Evolutionary conservation across 2,113 vertebrate genomes (phyloP), one percentile per base, ranked within the genome.

Genomic region (Proteles cristata): DNA sequence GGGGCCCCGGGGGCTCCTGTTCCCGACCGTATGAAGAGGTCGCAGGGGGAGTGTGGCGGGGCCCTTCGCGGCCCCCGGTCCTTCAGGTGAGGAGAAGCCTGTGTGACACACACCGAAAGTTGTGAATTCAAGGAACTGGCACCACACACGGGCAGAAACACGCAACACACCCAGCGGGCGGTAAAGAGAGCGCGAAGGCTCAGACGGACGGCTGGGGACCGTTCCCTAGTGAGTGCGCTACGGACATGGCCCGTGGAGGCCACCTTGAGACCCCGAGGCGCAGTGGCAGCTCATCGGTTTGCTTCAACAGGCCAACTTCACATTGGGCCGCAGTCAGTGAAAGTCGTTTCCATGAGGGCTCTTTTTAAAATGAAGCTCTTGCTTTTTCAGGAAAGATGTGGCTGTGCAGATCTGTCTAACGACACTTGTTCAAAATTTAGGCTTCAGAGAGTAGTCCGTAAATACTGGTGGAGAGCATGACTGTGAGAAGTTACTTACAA

Each of bases 351-450:
- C 66, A 88, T 12, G 14, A 84, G 94, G 43, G 58, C 4, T 61
- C 21, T 25, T 81, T 87, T 85, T 66, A n/a, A 88, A 97, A 71
- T 65, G 43, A 76, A 93, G 68, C 12, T 80, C 45, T 74, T 65
- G 31, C 68, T 25, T 63, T 35, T 28, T 79, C 23, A 93, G 71
- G 58, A 53, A 85, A 82, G 21, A 48, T 35, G 23, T 31, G 15
- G 48, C 8, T 50, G 4, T 65, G 66, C 23, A 0, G 19, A 73
- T 71, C 61, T 58, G 17, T 74, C 11, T 81, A 50, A 50, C 10
- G 33, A 25, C 3, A 8, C 55, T 66, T 76, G 53, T 23, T 92
- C 66, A 94, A 68, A 82, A 79, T 74, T n/a, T 79, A 89, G 79
- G n/a, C 45, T 55, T 86, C 89, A 16, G 88, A 89, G 31, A 63